Percentiles rank a stretch among this genome's conserved stretches.
Conservation (phyloP, 1,140 invertebrate species). For the Callitettix versicolor region DNA sequence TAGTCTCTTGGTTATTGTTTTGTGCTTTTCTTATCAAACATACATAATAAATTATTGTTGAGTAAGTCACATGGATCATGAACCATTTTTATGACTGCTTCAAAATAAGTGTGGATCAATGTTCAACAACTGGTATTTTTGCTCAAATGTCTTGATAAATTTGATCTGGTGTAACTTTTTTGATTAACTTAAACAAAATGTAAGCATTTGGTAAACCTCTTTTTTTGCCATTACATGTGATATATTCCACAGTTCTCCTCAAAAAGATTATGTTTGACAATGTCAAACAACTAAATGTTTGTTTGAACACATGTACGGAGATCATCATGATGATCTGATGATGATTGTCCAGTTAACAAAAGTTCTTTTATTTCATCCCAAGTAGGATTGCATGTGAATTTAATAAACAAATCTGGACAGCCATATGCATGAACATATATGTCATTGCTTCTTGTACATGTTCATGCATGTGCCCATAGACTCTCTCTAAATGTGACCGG, state of each 20-base stretch:
- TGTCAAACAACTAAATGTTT: constrained; percentile 35
- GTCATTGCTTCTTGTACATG: constrained; percentile 39
- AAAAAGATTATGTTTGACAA: constrained; percentile 30
- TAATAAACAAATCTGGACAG: constrained; percentile 28
- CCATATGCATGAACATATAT: constrained; percentile 36
- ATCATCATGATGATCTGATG: constrained; percentile 32
- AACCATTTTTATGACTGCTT: constrained; percentile 36
- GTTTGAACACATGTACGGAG: constrained; percentile 36
- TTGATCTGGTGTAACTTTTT: constrained; percentile 21
- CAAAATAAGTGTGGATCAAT: constrained; percentile 30
- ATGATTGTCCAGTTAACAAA: constrained; percentile 26
- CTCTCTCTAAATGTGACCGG: constrained; percentile 32
- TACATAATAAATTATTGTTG: too few relatives aligned
- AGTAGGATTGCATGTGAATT: constrained; percentile 38
- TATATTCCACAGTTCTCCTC: constrained; percentile 31
- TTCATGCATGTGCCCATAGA: constrained; percentile 35
- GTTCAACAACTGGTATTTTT: constrained; percentile 34
- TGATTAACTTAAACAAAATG: constrained; percentile 26
- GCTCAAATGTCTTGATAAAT: constrained; percentile 26
- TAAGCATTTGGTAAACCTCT: constrained; percentile 35
- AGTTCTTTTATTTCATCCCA: constrained; percentile 30
- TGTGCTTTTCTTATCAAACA: constrained; percentile 33
- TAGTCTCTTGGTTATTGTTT: too few relatives aligned
- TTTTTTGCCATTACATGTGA: constrained; percentile 39
- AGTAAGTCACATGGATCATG: too few relatives aligned